Conservation (phyloP, 2,797 vertebrate species). For the Chiroxiphia lanceolata region DNA sequence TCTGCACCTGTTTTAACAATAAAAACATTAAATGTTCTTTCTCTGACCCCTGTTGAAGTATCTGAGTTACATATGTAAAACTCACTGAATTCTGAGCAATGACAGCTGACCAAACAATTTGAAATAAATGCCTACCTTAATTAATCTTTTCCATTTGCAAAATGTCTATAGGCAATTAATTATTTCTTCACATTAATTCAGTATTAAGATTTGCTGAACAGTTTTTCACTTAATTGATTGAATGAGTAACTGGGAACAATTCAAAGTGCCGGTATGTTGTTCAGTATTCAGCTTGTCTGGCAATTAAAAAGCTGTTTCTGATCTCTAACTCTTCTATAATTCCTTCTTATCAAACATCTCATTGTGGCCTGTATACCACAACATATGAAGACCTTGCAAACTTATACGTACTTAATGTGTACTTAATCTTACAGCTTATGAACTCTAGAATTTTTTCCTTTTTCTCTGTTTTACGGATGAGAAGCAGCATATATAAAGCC, state of each 20-base stretch:
- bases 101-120: background rate
- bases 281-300: background rate
- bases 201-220: background rate
- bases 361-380: background rate
- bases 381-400: background rate
- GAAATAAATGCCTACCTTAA: background rate
- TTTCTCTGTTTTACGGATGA: background rate
- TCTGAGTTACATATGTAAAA: background rate
- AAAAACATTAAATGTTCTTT: background rate
- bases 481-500: background rate
- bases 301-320: background rate
- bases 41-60: background rate
- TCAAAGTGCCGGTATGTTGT: background rate
- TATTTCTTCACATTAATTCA: background rate
- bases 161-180: background rate
- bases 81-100: background rate
- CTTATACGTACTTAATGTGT: background rate
- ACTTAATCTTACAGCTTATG: background rate
- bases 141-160: background rate
- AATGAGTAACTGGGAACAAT: background rate
- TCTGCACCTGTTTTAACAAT: background rate
- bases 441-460: background rate
- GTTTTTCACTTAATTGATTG: background rate
- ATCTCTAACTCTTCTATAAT: background rate
- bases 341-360: background rate